These are phyloP conservation scores for Bovichtus variegatus DNA, from an alignment of 2,797 vertebrate species.

Conservation along the genomic window DNA sequence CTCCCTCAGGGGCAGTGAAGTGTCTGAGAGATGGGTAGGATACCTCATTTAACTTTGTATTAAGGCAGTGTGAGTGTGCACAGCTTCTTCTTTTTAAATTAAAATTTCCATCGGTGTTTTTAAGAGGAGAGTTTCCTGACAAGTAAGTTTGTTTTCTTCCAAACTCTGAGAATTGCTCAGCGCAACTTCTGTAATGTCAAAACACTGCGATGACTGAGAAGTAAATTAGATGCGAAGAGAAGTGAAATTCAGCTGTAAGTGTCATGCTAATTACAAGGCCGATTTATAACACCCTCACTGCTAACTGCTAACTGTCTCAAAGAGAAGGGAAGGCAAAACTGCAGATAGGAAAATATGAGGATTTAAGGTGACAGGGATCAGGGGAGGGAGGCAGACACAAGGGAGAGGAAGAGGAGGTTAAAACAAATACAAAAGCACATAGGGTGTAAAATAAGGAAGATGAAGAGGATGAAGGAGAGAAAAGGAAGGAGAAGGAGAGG, in stretches of 20 bases:
- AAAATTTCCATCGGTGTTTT: constrained; percentile 47
- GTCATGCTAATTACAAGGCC: constrained; percentile 58
- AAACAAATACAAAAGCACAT: constrained; percentile 25
- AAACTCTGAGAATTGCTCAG: constrained; percentile 40
- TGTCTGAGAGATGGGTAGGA: constrained; percentile 44
- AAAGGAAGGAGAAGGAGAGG: constrained; percentile 44
- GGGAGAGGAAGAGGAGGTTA: constrained; percentile 9
- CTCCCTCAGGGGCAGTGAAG: constrained; percentile 1
- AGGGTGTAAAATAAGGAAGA: constrained; percentile 53
- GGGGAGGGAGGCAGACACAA: background rate
- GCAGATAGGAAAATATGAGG: constrained; percentile 32
- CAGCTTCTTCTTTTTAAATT: background rate
- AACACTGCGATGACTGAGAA: constrained; percentile 50
- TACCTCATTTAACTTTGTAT: constrained; percentile 54
- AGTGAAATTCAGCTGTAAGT: constrained; percentile 50
- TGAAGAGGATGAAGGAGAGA: constrained; percentile 34
- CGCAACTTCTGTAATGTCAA: constrained; percentile 55
- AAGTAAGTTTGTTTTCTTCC: constrained; percentile 47
- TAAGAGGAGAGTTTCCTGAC: constrained; percentile 54
- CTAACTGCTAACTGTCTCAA: constrained; percentile 23
- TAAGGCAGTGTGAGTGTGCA: constrained; percentile 34
- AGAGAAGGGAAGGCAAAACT: constrained; percentile 19
- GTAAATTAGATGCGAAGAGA: constrained; percentile 47
- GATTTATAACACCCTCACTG: constrained; percentile 35
- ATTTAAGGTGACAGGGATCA: constrained; percentile 40